phyloP scores from a whole-genome alignment of 2,888 invertebrate genomes.

The Eutolmus rufibarbis region DNA sequence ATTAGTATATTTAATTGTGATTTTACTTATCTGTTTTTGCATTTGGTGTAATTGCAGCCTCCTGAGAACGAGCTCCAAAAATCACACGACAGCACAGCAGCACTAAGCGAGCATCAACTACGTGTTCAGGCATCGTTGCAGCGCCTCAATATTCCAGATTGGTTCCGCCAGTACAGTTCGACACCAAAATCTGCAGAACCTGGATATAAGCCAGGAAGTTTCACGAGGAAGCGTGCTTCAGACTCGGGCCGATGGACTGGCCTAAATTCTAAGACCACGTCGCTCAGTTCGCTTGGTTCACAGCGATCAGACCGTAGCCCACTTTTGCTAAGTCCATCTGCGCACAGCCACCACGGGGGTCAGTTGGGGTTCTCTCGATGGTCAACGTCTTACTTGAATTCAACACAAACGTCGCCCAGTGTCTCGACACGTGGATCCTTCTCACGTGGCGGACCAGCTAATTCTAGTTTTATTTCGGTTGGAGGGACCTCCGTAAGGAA shows the following conservation, averaged over 20 bases:
- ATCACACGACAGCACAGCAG: slow-evolving; percentile 68
- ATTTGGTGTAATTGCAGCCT: slow-evolving; percentile 68
- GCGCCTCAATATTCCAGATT: slow-evolving; percentile 93
- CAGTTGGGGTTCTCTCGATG: slow-evolving; percentile 65
- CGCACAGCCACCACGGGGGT: slow-evolving; percentile 63
- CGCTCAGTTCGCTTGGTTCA: slow-evolving; percentile 77
- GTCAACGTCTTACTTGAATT: slow-evolving; percentile 79
- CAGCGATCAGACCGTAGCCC: slow-evolving; percentile 63
- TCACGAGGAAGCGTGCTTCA: slow-evolving; percentile 80
- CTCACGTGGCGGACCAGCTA: slow-evolving; percentile 66
- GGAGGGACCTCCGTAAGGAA: slow-evolving; percentile 64
- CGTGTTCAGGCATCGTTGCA: slow-evolving; percentile 92
- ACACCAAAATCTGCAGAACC: slow-evolving; percentile 50
- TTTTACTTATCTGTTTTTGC: background rate
- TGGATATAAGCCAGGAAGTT: slow-evolving; percentile 73
- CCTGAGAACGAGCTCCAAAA: slow-evolving; percentile 94
- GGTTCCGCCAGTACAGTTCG: slow-evolving; percentile 73
- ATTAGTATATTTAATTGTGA: background rate
- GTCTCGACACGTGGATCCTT: slow-evolving; percentile 77
- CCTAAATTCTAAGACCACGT: slow-evolving; percentile 85
- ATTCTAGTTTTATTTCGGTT: slow-evolving; percentile 66
- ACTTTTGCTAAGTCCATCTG: slow-evolving; percentile 61
- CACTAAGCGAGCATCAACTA: slow-evolving; percentile 91
- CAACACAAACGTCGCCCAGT: slow-evolving; percentile 76
- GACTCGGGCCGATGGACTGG: slow-evolving; percentile 71